Conservation (phyloP, 2,113 vertebrate species). For the Eptatretus burgeri region DNA sequence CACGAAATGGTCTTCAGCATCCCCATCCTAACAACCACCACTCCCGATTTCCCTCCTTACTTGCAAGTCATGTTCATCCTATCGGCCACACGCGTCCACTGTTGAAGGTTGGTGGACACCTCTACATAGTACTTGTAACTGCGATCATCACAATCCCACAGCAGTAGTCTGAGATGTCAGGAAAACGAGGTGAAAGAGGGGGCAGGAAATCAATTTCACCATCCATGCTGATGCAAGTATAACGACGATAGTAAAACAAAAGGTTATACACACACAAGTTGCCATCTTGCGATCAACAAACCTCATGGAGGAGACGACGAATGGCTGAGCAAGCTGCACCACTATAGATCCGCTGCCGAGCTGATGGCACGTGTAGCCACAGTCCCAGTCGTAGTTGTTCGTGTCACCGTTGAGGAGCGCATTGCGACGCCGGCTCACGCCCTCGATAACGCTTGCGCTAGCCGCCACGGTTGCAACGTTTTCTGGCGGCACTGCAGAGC, state of each 20-base stretch:
- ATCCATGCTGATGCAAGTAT: too few species aligned
- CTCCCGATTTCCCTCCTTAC: constrained; percentile 19
- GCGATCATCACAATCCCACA: constrained; percentile 92
- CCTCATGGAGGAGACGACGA: constrained; percentile 55
- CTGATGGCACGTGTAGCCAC: constrained; percentile 87
- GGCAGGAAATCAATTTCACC: too few species aligned
- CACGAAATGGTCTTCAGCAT: too few species aligned
- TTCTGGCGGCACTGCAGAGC: constrained; percentile 40
- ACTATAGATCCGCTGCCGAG: constrained; percentile 81
- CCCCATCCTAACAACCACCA: background rate
- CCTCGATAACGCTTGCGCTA: constrained; percentile 77
- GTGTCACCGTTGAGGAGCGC: constrained; percentile 84
- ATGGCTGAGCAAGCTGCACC: constrained; percentile 78
- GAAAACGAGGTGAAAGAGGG: too few species aligned
- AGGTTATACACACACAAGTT: background rate
- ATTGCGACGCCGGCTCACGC: constrained; percentile 75
- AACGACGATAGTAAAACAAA: too few species aligned
- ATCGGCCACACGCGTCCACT: constrained; percentile 67
- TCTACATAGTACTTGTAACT: constrained; percentile 90
- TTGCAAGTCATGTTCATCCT: constrained; percentile 58
- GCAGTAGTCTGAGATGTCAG: constrained; percentile 28
- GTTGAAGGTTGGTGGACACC: constrained; percentile 69
- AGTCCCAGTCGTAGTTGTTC: constrained; percentile 94
- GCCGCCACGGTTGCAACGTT: constrained; percentile 58
- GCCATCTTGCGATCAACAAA: background rate